A percentile compares a stretch with the other conserved stretches of the same genome.
Conservation (phyloP, 1,140 invertebrate genomes). For the Bombus superbus region DNA sequence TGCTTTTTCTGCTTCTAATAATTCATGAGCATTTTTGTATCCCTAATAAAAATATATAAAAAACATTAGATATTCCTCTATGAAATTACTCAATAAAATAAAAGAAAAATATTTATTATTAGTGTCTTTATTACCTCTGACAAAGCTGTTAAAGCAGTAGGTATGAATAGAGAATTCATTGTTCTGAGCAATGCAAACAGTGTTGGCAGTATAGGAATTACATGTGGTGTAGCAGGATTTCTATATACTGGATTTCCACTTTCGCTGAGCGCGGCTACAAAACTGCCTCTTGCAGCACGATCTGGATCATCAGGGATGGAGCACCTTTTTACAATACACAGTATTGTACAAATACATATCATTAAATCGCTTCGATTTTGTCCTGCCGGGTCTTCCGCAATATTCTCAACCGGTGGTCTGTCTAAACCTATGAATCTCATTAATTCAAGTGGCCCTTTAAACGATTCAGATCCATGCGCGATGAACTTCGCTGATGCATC, state of each 20-base stretch:
- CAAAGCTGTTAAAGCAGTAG: conserved; percentile 85
- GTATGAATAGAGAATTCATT: conserved; percentile 91
- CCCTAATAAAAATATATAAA: conserved; percentile 77
- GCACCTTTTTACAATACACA: conserved; percentile 93
- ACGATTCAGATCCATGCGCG: conserved; percentile 83
- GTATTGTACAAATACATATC: conserved; percentile 88
- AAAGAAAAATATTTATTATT: not conserved
- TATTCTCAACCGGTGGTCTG: conserved; percentile 86
- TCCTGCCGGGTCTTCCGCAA: conserved; percentile 85
- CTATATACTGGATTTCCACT: conserved; percentile 90
- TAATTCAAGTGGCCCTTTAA: conserved; percentile 87
- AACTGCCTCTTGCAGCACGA: conserved; percentile 90
- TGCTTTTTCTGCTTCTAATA: conserved; percentile 88
- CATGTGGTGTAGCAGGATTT: conserved; percentile 92
- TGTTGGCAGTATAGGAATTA: conserved; percentile 90
- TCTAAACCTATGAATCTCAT: conserved; percentile 91
- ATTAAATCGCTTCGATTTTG: conserved; percentile 85
- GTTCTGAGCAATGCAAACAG: conserved; percentile 89
- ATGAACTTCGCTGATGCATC: conserved; percentile 86
- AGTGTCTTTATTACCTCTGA: conserved; percentile 81
- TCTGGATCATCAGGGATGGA: conserved; percentile 92
- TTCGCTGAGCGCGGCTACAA: conserved; percentile 89
- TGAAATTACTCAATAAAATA: not conserved
- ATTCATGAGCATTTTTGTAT: conserved; percentile 87
- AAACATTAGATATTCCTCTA: not conserved